Percentiles rank a stretch among this genome's conserved stretches.
Evolutionary conservation across 2,797 vertebrate species (phyloP).

Genomic region (Urophycis tenuis): DNA sequence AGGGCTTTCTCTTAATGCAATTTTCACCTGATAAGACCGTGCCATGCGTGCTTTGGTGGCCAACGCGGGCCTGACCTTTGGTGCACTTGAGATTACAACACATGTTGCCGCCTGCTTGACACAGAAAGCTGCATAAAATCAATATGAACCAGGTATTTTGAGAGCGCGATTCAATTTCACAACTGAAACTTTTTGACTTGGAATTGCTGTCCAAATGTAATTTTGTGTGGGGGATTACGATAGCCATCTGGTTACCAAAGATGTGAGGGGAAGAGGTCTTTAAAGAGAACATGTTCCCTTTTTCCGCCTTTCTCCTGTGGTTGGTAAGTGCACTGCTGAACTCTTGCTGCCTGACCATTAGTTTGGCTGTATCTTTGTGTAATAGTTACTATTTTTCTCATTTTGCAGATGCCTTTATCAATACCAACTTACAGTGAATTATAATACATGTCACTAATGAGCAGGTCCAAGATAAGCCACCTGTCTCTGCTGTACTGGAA

Average conservation of each 20-base stretch:
- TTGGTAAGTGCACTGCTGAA: background rate
- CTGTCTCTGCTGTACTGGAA: background rate
- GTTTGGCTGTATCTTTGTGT: background rate
- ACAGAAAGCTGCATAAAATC: slow-evolving; percentile 17
- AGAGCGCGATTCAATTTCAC: background rate
- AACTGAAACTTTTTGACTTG: background rate
- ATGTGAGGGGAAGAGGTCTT: background rate
- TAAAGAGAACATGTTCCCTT: background rate
- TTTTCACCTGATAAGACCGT: slow-evolving; percentile 33
- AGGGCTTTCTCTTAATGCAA: slow-evolving; percentile 22
- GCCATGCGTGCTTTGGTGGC: background rate
- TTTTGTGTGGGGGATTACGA: background rate
- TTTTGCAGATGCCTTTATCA: background rate
- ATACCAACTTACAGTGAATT: background rate
- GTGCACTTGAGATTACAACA: slow-evolving; percentile 15
- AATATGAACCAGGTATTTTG: background rate
- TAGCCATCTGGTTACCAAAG: background rate
- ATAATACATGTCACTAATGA: background rate
- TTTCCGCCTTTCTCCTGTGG: background rate
- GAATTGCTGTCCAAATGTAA: background rate
- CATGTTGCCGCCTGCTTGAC: slow-evolving; percentile 15
- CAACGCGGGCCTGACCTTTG: slow-evolving; percentile 21
- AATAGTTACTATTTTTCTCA: background rate
- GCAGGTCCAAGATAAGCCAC: background rate
- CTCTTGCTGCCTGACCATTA: background rate